These are phyloP conservation scores for Anguilla obscura DNA, from an alignment of 2,797 vertebrate species.

Conservation along the genomic window DNA sequence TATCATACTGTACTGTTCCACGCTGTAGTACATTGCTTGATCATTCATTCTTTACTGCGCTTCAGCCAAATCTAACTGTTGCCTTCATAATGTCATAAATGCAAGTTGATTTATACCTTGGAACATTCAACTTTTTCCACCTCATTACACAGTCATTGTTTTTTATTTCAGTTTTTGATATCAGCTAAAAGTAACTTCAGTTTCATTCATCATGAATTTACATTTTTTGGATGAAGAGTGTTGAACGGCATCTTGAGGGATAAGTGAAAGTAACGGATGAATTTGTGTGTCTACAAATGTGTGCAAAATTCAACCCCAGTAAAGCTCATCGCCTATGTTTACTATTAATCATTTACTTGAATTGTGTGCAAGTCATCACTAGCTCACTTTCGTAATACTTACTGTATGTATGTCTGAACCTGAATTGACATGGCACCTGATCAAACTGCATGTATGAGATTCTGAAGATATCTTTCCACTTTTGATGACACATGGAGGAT, in stretches of 20 bases:
- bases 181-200: not conserved
- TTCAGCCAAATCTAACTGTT: constrained; percentile 1
- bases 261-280: not conserved
- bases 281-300: not conserved
- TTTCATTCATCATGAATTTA: not conserved
- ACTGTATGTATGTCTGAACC: not conserved
- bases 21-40: not conserved
- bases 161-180: not conserved
- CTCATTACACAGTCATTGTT: not conserved
- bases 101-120: not conserved
- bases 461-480: constrained; percentile 15
- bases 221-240: not conserved
- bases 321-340: not conserved
- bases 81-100: constrained; percentile 25
- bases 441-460: not conserved
- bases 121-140: constrained; percentile 12
- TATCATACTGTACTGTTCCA: not conserved
- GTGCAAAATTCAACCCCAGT: not conserved
- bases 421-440: not conserved
- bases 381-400: constrained; percentile 34
- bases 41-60: not conserved
- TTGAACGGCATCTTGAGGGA: not conserved
- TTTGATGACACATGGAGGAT: not conserved
- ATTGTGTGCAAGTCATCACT: not conserved
- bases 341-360: not conserved